These are phyloP conservation scores for Pyralis farinalis DNA, from an alignment of 2,888 invertebrate species.

Conservation along the genomic window DNA sequence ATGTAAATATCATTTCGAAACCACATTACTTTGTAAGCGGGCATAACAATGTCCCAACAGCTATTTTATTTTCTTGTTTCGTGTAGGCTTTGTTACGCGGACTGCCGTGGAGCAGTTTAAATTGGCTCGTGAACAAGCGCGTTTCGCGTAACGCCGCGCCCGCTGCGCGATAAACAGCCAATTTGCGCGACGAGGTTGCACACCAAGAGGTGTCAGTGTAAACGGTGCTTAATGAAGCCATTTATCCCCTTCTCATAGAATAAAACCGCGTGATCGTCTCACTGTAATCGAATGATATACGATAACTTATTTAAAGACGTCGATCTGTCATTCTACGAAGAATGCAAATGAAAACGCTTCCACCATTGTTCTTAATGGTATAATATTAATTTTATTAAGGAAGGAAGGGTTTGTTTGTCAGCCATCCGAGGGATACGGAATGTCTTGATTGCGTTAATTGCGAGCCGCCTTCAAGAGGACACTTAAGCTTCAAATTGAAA, in stretches of 20 bases:
- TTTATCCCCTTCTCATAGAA: slow-evolving; percentile 44
- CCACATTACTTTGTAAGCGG: slow-evolving; percentile 26
- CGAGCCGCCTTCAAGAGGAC: slow-evolving; percentile 30
- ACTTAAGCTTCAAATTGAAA: slow-evolving; percentile 44
- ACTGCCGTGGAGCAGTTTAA: slow-evolving; percentile 47
- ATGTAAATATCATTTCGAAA: slow-evolving; percentile 34
- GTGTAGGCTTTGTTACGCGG: slow-evolving; percentile 45
- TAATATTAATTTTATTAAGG: slow-evolving; percentile 50
- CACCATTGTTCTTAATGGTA: slow-evolving; percentile 35
- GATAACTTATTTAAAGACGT: slow-evolving; percentile 26
- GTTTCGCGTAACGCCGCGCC: slow-evolving; percentile 44
- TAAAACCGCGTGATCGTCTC: slow-evolving; percentile 23
- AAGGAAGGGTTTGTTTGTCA: slow-evolving; percentile 47
- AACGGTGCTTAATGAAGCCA: slow-evolving; percentile 57
- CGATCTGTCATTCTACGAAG: slow-evolving; percentile 37
- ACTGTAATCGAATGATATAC: slow-evolving; percentile 46
- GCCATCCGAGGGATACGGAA: slow-evolving; percentile 41
- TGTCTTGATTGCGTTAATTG: slow-evolving; percentile 59
- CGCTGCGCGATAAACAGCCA: slow-evolving; percentile 56
- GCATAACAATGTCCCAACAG: slow-evolving; percentile 24
- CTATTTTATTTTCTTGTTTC: slow-evolving; percentile 62
- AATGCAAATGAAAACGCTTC: slow-evolving; percentile 25
- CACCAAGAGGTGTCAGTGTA: slow-evolving; percentile 44
- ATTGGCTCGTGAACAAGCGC: slow-evolving; percentile 55
- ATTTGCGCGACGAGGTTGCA: slow-evolving; percentile 49